Evolutionary conservation across 2,113 vertebrate genomes (phyloP).

Genomic region (Piprites chloris): DNA sequence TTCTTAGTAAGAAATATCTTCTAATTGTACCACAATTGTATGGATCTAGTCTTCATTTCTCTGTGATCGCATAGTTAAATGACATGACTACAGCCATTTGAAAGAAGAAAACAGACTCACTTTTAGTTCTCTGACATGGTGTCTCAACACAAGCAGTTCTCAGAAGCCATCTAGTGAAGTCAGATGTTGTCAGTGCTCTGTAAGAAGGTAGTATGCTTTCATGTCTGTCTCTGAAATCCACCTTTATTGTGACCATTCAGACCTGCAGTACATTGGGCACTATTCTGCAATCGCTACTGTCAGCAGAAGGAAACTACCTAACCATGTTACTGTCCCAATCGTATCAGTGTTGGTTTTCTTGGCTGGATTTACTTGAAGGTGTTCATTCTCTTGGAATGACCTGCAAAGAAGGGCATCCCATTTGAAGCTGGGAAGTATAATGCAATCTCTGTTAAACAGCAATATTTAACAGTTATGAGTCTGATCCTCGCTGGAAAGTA

Average conservation of each 20-base stretch:
- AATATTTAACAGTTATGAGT: background rate
- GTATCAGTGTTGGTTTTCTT: fast-evolving
- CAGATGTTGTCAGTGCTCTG: background rate
- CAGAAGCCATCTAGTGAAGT: background rate
- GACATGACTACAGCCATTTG: background rate
- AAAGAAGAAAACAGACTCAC: background rate
- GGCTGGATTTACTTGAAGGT: background rate
- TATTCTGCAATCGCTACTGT: background rate
- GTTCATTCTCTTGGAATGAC: background rate
- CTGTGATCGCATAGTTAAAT: background rate
- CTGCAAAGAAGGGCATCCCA: background rate
- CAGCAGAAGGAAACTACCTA: background rate
- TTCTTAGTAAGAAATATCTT: background rate
- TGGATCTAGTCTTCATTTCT: background rate
- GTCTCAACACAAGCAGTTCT: background rate
- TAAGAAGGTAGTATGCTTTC: background rate
- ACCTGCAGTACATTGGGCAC: background rate
- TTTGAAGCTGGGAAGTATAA: background rate
- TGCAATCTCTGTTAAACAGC: background rate
- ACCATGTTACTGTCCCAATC: background rate
- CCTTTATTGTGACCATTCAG: background rate
- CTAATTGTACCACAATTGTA: background rate
- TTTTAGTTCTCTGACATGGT: background rate
- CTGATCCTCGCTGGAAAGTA: background rate
- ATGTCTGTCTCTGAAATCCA: background rate